A percentile compares a stretch with the other conserved stretches of the same genome.
Conservation (phyloP, 2,113 vertebrate genomes). For the Anhinga rufa region DNA sequence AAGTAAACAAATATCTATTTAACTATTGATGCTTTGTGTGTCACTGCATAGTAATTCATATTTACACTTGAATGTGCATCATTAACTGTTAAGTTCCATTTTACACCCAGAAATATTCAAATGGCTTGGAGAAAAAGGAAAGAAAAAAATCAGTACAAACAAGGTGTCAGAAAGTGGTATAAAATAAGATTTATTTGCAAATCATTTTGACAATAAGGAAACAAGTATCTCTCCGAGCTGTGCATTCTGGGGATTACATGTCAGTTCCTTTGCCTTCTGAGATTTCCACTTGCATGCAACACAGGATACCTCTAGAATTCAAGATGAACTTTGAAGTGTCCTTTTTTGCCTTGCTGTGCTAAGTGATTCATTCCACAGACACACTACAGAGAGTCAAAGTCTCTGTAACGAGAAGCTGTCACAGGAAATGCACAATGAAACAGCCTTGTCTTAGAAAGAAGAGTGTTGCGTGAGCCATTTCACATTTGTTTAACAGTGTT, state of each 20-base stretch:
- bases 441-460: background rate
- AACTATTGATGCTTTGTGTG: background rate
- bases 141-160: background rate
- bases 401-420: background rate
- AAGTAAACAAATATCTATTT: background rate
- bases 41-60: background rate
- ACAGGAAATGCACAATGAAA: background rate
- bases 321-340: background rate
- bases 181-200: constrained; percentile 62
- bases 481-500: background rate
- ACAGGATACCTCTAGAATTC: background rate
- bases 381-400: background rate
- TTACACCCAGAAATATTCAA: background rate
- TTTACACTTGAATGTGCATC: background rate
- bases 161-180: constrained; percentile 17
- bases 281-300: background rate
- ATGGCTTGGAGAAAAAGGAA: background rate
- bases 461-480: background rate
- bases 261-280: background rate
- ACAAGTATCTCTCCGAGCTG: background rate
- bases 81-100: background rate
- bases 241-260: background rate
- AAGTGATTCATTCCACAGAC: background rate
- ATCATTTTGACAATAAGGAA: constrained; percentile 18
- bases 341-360: constrained; percentile 7